Evolutionary conservation across 2,797 vertebrate genomes (phyloP).

Genomic region (Lutjanus campechanus): DNA sequence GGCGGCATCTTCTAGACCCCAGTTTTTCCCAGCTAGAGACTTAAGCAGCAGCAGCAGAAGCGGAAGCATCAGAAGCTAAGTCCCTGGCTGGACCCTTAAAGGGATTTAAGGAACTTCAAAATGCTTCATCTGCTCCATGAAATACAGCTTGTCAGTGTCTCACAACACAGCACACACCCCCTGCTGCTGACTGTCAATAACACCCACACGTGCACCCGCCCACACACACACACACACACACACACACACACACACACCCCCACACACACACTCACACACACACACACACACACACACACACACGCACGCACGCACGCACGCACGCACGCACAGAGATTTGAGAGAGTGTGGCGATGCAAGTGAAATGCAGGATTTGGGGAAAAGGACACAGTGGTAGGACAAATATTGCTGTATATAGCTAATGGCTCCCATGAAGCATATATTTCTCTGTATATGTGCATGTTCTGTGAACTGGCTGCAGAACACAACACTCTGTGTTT

Average conservation of each 20-base stretch:
- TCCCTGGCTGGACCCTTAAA: conserved; percentile 76
- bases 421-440: conserved; percentile 27
- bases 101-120: conserved; percentile 84
- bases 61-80: conserved; percentile 67
- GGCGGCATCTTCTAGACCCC: conserved; percentile 42
- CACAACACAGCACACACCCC: conserved; percentile 66
- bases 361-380: conserved; percentile 62
- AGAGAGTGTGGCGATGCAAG: conserved; percentile 57
- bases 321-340: conserved; percentile 28
- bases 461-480: neutral
- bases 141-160: conserved; percentile 83
- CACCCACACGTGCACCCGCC: conserved; percentile 27
- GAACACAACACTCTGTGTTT: conserved; percentile 6
- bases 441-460: conserved; percentile 8
- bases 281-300: conserved; percentile 56
- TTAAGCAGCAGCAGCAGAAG: conserved; percentile 61
- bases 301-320: conserved; percentile 15
- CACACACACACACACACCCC: conserved; percentile 26
- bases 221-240: neutral
- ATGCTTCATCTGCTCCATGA: conserved; percentile 82
- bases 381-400: conserved; percentile 59
- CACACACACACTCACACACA: conserved; percentile 55
- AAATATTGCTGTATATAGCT: conserved; percentile 46
- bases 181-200: conserved; percentile 75
- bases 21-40: conserved; percentile 60